Evolutionary conservation across 2,113 vertebrate genomes (phyloP).

Genomic region (Machaerirhynchus nigripectus): DNA sequence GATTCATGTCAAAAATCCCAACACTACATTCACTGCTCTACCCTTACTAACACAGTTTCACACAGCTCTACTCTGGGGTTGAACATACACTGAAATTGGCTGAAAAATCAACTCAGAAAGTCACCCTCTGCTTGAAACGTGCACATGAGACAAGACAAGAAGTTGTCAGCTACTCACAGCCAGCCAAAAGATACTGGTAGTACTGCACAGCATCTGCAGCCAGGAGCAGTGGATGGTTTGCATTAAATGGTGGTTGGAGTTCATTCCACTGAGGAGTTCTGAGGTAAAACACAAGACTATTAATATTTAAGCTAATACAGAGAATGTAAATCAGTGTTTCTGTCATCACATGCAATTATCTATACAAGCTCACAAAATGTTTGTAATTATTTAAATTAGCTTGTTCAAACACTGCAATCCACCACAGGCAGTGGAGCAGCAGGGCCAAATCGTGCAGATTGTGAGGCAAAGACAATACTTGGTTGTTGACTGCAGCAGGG

Average conservation of each 20-base stretch:
- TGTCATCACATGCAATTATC: constrained; percentile 73
- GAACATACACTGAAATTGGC: neutral
- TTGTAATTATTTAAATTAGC: constrained; percentile 73
- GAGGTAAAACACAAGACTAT: constrained; percentile 72
- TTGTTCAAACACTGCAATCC: constrained; percentile 56
- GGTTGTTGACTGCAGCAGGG: neutral
- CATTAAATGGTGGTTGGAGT: constrained; percentile 94
- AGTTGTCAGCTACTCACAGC: constrained; percentile 79
- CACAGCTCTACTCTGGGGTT: neutral
- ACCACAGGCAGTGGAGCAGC: constrained; percentile 52
- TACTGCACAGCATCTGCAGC: constrained; percentile 94
- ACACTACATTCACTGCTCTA: neutral
- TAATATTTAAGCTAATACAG: constrained; percentile 73
- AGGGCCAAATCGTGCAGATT: neutral
- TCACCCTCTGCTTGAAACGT: neutral
- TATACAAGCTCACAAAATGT: constrained; percentile 70
- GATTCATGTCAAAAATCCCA: neutral
- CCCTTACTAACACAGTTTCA: neutral
- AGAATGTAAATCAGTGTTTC: constrained; percentile 68
- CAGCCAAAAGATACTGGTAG: constrained; percentile 90
- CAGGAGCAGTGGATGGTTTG: constrained; percentile 91
- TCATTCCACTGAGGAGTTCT: constrained; percentile 99
- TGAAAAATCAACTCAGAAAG: constrained; percentile 9
- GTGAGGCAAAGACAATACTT: neutral
- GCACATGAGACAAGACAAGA: neutral